phyloP scores from a whole-genome alignment of 2,888 invertebrate genomes.

The Trypoxylon attenuatum region DNA sequence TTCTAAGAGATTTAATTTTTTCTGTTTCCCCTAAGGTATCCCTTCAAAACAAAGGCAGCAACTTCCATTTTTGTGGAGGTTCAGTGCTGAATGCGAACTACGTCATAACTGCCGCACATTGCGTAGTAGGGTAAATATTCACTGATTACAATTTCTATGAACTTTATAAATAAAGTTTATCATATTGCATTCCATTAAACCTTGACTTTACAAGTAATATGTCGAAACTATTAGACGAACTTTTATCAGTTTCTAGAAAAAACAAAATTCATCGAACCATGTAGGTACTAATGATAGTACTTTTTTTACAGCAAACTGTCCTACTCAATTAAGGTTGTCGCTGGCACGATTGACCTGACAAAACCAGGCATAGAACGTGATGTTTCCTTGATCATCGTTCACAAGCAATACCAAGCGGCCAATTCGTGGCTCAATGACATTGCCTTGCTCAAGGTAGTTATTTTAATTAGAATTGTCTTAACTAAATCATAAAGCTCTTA shows the following conservation, averaged over 20 bases:
- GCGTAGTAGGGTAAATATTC: conserved; percentile 22
- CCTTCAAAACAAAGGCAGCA: conserved; percentile 23
- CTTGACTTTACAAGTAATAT: too few relatives aligned
- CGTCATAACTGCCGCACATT: conserved; percentile 54
- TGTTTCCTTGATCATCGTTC: conserved; percentile 17
- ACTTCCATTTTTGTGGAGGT: conserved; percentile 53
- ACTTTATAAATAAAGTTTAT: background rate
- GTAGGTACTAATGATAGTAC: background rate
- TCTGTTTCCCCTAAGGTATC: conserved; percentile 36
- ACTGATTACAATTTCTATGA: too few relatives aligned
- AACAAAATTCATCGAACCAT: background rate
- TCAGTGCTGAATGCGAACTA: conserved; percentile 41
- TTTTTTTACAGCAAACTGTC: conserved; percentile 1
- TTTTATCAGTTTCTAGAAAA: background rate
- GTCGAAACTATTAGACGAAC: too few relatives aligned
- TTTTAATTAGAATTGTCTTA: conserved; percentile 58
- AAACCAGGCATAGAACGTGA: background rate
- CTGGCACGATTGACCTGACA: conserved; percentile 25
- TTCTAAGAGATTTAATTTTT: background rate
- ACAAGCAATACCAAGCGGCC: conserved; percentile 28
- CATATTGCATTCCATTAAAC: background rate
- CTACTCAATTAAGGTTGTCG: conserved; percentile 34
- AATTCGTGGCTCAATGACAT: conserved; percentile 55
- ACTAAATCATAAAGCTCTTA: too few relatives aligned
- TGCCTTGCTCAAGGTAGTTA: conserved; percentile 58